Percentiles rank a stretch among this genome's conserved stretches.
phyloP scores from a whole-genome alignment of 64 coral and sea anemone species.

The Montipora sp. region DNA sequence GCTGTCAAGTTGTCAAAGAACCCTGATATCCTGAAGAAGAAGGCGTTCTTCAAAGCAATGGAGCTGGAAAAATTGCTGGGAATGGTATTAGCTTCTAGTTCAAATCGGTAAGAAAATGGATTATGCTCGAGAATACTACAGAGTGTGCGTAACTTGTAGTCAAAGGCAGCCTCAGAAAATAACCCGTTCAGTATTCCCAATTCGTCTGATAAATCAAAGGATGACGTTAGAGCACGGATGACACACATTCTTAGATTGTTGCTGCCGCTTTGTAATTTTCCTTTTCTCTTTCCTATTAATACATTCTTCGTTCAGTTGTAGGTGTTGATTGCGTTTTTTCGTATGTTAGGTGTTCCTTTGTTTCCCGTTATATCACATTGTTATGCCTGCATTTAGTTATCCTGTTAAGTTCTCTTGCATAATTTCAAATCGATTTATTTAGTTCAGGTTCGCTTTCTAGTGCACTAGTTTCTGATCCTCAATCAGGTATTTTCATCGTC shows the following conservation, averaged over 20 bases:
- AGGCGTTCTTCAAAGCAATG: no score
- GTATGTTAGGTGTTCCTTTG: background rate
- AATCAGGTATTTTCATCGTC: no score
- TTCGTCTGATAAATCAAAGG: background rate
- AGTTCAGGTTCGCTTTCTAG: no score
- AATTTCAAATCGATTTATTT: background rate
- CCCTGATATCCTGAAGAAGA: no score
- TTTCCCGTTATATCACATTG: background rate
- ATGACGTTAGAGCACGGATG: background rate
- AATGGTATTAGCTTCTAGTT: background rate
- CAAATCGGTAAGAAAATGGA: background rate
- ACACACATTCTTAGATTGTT: background rate
- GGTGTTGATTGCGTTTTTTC: background rate
- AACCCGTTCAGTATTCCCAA: background rate
- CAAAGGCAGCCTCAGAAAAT: background rate
- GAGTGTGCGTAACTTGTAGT: background rate
- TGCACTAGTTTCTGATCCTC: no score
- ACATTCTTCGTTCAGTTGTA: background rate
- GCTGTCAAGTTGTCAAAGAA: no score
- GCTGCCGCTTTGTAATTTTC: background rate
- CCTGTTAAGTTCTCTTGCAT: background rate
- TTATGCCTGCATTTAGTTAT: background rate
- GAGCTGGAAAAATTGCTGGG: no score
- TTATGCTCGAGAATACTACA: background rate
- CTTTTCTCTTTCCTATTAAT: no score